Percentiles rank a stretch among this genome's conserved stretches.
These are phyloP conservation scores for Glandiceps talaboti DNA, from an alignment of 53 echinoderm and acorn worm species.

Conservation along the genomic window DNA sequence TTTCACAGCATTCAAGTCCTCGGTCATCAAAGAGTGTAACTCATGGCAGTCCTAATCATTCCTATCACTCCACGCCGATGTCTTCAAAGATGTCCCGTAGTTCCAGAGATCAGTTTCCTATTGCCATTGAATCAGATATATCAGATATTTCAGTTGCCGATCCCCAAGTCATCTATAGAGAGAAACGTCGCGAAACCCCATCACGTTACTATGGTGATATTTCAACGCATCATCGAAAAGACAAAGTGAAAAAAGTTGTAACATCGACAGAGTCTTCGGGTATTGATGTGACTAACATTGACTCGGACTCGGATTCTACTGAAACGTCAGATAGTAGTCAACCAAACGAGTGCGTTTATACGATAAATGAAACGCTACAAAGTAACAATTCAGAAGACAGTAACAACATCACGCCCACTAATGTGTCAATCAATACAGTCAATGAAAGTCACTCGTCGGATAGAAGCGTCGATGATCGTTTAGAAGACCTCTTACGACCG, in stretches of 20 bases:
- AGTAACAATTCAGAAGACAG: slow-evolving; percentile 13
- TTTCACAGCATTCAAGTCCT: neutral
- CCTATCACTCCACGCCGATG: neutral
- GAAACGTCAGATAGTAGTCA: slow-evolving; percentile 5
- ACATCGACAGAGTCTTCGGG: neutral
- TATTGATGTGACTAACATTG: neutral
- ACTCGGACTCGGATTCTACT: slow-evolving; percentile 8
- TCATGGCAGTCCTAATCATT: neutral
- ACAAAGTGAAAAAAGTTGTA: slow-evolving; percentile 7
- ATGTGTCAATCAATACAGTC: neutral
- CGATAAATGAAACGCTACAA: slow-evolving; percentile 2
- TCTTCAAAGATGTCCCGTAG: neutral
- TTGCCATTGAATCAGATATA: neutral
- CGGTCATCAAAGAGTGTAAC: neutral
- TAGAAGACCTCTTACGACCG: neutral
- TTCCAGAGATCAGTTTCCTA: neutral
- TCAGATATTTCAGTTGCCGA: neutral
- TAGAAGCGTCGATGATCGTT: slow-evolving; percentile 2
- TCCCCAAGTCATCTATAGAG: neutral
- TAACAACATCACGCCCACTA: slow-evolving; percentile 10
- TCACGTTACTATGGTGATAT: neutral
- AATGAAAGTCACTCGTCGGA: slow-evolving; percentile 5
- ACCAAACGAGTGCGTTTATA: slow-evolving; percentile 6
- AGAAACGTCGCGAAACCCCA: neutral
- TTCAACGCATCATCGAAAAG: slow-evolving; percentile 13